Percentiles rank a stretch among this genome's conserved stretches.
These are phyloP conservation scores for Dipodomys stephensi DNA, from an alignment of 2,113 vertebrate genomes.

Conservation along the genomic window DNA sequence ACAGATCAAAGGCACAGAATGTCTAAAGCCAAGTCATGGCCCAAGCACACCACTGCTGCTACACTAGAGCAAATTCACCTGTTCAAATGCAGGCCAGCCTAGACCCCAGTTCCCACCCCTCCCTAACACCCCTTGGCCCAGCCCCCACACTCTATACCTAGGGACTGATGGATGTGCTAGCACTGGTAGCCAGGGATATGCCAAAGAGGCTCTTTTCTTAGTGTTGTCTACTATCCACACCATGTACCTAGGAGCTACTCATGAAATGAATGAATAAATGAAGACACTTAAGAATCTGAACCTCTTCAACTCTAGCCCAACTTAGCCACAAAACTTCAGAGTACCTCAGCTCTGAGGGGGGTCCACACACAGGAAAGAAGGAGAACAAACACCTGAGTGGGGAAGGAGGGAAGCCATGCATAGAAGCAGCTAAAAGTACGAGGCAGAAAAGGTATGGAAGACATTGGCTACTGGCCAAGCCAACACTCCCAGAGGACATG, in stretches of 20 bases:
- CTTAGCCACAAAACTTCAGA: no score
- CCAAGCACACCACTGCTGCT: not conserved
- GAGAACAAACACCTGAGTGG: not conserved
- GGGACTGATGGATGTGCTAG: not conserved
- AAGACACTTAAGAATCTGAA: not conserved
- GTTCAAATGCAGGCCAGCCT: not conserved
- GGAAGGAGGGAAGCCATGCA: not conserved
- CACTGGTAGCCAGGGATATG: rapidly evolving
- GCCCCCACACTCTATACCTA: not conserved
- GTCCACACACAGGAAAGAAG: not conserved
- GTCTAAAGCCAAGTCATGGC: not conserved
- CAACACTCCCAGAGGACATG: no score
- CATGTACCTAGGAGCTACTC: not conserved
- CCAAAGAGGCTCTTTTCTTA: not conserved
- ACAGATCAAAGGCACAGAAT: not conserved
- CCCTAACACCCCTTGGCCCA: no score
- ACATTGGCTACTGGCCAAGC: no score
- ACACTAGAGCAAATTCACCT: not conserved
- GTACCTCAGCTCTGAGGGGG: not conserved
- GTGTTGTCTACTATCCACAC: not conserved
- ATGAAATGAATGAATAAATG: not conserved
- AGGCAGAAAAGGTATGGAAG: no score
- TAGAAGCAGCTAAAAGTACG: no score
- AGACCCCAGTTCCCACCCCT: not conserved
- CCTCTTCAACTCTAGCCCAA: not conserved